These are phyloP conservation scores for Eueides isabella DNA, from an alignment of 1,140 invertebrate genomes.

Conservation along the genomic window DNA sequence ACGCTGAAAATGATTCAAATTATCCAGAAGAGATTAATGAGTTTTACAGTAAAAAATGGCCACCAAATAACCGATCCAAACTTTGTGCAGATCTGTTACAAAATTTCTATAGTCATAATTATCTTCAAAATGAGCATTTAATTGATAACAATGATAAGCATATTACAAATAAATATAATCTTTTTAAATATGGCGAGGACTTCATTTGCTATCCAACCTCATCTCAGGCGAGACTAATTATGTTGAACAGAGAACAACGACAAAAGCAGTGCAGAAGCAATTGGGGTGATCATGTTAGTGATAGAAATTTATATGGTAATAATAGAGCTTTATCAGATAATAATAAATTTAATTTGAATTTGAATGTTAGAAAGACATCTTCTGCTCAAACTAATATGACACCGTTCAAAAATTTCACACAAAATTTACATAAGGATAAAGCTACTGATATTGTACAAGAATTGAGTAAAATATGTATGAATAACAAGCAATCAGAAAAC, in stretches of 20 bases:
- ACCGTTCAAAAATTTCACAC: background rate
- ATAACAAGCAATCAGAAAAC: constrained; percentile 7
- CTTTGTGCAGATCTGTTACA: constrained; percentile 45
- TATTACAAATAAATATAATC: background rate
- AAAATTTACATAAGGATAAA: constrained; percentile 13
- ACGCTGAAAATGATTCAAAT: constrained; percentile 36
- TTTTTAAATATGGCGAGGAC: constrained; percentile 30
- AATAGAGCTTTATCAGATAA: background rate
- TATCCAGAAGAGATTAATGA: constrained; percentile 42
- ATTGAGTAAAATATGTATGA: background rate
- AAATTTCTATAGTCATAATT: constrained; percentile 44
- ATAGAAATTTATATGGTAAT: constrained; percentile 17
- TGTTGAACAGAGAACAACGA: constrained; percentile 45
- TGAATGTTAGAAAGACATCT: background rate
- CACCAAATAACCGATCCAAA: constrained; percentile 34
- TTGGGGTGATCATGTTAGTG: constrained; percentile 6
- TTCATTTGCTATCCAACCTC: constrained; percentile 51
- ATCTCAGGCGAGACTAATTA: constrained; percentile 49
- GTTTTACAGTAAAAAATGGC: constrained; percentile 40
- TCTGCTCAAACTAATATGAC: constrained; percentile 1
- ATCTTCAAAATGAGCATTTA: background rate
- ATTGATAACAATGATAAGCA: background rate
- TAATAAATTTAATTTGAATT: background rate
- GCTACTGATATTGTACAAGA: constrained; percentile 8
- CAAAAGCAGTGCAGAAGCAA: constrained; percentile 7